A percentile compares a stretch with the other conserved stretches of the same genome.
phyloP scores from a whole-genome alignment of 2,797 vertebrate species.

The Takifugu rubripes region DNA sequence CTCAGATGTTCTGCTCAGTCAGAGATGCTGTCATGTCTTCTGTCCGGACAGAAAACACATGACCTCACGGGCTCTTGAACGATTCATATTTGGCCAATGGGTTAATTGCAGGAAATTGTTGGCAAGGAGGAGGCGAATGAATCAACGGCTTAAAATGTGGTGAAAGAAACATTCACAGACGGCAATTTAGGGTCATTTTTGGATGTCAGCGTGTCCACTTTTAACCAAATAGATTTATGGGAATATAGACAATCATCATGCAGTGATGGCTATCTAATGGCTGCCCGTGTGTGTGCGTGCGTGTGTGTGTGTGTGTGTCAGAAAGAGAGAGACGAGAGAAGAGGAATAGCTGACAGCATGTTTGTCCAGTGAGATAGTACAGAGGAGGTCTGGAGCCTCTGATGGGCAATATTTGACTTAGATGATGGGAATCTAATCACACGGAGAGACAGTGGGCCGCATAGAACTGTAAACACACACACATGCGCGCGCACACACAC shows the following conservation, averaged over 20 bases:
- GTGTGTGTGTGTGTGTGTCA: slow-evolving; percentile 13
- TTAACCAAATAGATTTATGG: slow-evolving; percentile 47
- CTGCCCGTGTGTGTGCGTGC: slow-evolving; percentile 34
- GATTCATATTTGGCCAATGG: not conserved
- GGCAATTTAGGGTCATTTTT: slow-evolving; percentile 40
- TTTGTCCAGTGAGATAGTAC: slow-evolving; percentile 67
- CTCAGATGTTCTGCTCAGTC: not conserved
- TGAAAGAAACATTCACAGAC: slow-evolving; percentile 10
- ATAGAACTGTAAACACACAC: slow-evolving; percentile 55
- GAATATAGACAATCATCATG: slow-evolving; percentile 40
- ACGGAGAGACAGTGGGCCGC: slow-evolving; percentile 51
- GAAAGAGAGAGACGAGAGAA: not conserved
- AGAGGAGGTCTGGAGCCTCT: slow-evolving; percentile 60
- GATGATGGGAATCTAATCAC: slow-evolving; percentile 73
- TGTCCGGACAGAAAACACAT: not conserved
- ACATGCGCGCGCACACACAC: not conserved
- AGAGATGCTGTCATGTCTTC: not conserved
- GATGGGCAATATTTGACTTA: slow-evolving; percentile 64
- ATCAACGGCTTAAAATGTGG: slow-evolving; percentile 5
- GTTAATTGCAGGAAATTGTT: not conserved
- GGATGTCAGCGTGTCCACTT: slow-evolving; percentile 28
- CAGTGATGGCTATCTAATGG: slow-evolving; percentile 57
- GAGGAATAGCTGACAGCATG: slow-evolving; percentile 43
- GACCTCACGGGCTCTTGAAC: not conserved
- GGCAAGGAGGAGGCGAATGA: slow-evolving; percentile 1